Percentiles rank a stretch among this genome's conserved stretches.
These are phyloP conservation scores for Heliconius himera DNA, from an alignment of 1,140 invertebrate genomes.

Conservation along the genomic window DNA sequence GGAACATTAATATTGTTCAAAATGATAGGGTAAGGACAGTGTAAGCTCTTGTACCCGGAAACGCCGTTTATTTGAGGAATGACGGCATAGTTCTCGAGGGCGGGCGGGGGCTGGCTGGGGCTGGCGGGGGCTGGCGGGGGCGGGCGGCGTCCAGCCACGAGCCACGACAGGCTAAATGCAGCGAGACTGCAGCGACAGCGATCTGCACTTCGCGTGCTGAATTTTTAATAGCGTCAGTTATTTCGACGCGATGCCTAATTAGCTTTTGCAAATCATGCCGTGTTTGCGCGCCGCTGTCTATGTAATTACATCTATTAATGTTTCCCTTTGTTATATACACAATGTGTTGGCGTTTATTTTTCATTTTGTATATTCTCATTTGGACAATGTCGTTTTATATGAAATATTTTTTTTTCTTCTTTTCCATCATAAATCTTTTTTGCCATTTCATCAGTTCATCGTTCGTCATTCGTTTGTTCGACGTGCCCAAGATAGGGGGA, in stretches of 20 bases:
- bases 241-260: slow-evolving; percentile 67
- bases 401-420: not conserved
- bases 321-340: slow-evolving; percentile 5
- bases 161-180: slow-evolving; percentile 62
- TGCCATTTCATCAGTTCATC: no score
- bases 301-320: slow-evolving; percentile 18
- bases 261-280: slow-evolving; percentile 53
- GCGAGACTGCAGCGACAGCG: slow-evolving; percentile 66
- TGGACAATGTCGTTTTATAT: not conserved
- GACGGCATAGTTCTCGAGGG: slow-evolving; percentile 48
- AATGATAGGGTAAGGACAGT: not conserved
- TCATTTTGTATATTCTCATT: not conserved
- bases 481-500: no score
- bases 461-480: no score
- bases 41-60: not conserved
- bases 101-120: slow-evolving; percentile 34
- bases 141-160: slow-evolving; percentile 29
- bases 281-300: slow-evolving; percentile 20
- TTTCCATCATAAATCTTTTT: not conserved
- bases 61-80: slow-evolving; percentile 60
- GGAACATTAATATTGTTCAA: not conserved
- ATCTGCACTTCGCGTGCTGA: slow-evolving; percentile 71
- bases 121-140: no score
- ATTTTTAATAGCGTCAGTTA: slow-evolving; percentile 71
- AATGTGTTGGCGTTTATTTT: not conserved